These are phyloP conservation scores for Cephalopholis sonnerati DNA, from an alignment of 2,113 vertebrate genomes.

Conservation along the genomic window DNA sequence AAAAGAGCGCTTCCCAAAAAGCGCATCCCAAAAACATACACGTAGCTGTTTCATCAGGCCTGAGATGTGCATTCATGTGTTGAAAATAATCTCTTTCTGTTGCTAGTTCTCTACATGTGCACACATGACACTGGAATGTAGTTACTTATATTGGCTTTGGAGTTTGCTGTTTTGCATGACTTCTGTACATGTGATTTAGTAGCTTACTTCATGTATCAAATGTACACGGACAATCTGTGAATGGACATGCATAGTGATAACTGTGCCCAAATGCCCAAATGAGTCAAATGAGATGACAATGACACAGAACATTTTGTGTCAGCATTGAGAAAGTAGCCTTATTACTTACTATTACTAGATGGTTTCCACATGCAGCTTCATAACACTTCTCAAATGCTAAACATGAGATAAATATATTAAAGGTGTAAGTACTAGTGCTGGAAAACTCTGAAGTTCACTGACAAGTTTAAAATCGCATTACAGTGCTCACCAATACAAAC, in stretches of 20 bases:
- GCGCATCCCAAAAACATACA: constrained; percentile 3
- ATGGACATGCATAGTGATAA: constrained; percentile 1
- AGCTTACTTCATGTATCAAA: constrained; percentile 15
- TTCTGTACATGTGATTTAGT: neutral
- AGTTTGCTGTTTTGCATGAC: neutral
- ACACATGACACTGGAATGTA: neutral
- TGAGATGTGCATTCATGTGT: constrained; percentile 1
- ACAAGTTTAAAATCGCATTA: too few relatives aligned
- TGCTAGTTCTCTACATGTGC: neutral
- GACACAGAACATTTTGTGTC: neutral
- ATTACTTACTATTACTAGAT: too few relatives aligned
- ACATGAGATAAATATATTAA: too few relatives aligned
- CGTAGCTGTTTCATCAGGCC: neutral
- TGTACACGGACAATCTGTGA: neutral
- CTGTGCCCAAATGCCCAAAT: neutral
- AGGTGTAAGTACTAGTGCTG: too few relatives aligned
- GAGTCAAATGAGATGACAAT: neutral
- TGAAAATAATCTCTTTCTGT: constrained; percentile 3
- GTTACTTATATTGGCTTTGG: neutral
- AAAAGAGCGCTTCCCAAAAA: neutral
- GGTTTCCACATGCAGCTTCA: too few relatives aligned
- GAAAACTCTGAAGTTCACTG: too few relatives aligned
- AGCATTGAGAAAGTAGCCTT: too few relatives aligned
- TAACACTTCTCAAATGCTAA: too few relatives aligned
- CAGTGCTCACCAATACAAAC: too few relatives aligned